Conservation (phyloP, 2,113 vertebrate species). For the Buteo buteo region DNA sequence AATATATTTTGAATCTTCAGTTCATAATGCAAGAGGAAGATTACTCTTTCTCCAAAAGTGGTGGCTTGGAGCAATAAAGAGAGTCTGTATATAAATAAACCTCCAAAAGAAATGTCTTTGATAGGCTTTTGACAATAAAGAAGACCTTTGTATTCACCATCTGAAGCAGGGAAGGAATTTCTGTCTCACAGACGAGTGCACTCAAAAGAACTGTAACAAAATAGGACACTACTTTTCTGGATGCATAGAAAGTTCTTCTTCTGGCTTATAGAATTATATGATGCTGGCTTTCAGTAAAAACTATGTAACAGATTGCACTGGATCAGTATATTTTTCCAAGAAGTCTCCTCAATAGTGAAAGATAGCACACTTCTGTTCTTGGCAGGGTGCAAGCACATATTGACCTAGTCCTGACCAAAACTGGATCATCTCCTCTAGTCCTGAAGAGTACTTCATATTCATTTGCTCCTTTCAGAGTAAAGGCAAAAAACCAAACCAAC, state of each 20-base stretch:
- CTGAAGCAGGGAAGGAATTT: conserved; percentile 18
- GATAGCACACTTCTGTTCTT: background rate
- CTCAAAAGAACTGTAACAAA: background rate
- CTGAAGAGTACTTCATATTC: background rate
- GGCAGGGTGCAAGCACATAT: background rate
- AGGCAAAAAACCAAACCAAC: background rate
- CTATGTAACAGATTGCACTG: background rate
- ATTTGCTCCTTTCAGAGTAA: background rate
- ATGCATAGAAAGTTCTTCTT: background rate
- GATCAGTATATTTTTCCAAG: background rate
- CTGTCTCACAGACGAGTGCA: background rate
- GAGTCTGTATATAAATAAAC: background rate
- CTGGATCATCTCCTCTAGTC: background rate
- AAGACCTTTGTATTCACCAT: conserved; percentile 3
- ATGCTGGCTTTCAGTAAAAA: background rate
- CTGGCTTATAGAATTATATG: background rate
- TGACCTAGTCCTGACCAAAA: background rate
- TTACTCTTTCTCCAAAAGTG: background rate
- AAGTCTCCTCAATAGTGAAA: background rate
- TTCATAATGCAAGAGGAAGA: conserved; percentile 1
- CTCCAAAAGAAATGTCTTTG: background rate
- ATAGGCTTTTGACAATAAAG: background rate
- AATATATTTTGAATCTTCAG: conserved; percentile 21
- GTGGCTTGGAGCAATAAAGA: conserved; percentile 18
- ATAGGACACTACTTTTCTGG: background rate